A percentile compares a stretch with the other conserved stretches of the same genome.
Evolutionary conservation across 1,140 invertebrate species (phyloP).

Genomic region (Hypothenemus hampei): DNA sequence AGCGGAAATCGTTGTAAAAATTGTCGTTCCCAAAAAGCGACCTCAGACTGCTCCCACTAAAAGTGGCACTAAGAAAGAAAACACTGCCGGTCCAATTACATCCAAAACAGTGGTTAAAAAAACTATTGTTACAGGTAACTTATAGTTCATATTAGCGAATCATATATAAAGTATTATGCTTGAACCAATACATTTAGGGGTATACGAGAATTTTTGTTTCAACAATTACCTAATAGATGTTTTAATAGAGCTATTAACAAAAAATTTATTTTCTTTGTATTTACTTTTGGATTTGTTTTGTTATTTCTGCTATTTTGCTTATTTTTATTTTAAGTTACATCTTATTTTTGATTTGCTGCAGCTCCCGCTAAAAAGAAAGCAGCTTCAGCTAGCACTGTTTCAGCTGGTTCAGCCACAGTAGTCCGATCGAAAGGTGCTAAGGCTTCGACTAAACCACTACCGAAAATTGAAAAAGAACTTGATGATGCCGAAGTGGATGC

Average conservation of each 20-base stretch:
- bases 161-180: too few species aligned
- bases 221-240: too few species aligned
- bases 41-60: conserved; percentile 51
- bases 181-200: too few species aligned
- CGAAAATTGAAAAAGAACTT: conserved; percentile 51
- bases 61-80: conserved; percentile 56
- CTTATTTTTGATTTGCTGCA: conserved; percentile 6
- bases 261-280: too few species aligned
- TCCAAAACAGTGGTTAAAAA: conserved; percentile 27
- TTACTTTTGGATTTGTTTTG: conserved; percentile 10
- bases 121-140: background rate
- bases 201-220: too few species aligned
- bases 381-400: conserved; percentile 29
- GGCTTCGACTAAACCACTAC: conserved; percentile 40
- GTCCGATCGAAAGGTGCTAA: conserved; percentile 37
- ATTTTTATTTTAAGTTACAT: conserved; percentile 10
- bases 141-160: background rate
- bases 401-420: conserved; percentile 41
- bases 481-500: conserved; percentile 67
- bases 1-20: conserved; percentile 76
- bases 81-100: too few species aligned
- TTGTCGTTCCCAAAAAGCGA: conserved; percentile 56
- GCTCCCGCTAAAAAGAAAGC: conserved; percentile 42
- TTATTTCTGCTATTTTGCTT: conserved; percentile 11
- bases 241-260: too few species aligned